These are phyloP conservation scores for Cisticola juncidis DNA, from an alignment of 2,113 vertebrate genomes.

Conservation along the genomic window DNA sequence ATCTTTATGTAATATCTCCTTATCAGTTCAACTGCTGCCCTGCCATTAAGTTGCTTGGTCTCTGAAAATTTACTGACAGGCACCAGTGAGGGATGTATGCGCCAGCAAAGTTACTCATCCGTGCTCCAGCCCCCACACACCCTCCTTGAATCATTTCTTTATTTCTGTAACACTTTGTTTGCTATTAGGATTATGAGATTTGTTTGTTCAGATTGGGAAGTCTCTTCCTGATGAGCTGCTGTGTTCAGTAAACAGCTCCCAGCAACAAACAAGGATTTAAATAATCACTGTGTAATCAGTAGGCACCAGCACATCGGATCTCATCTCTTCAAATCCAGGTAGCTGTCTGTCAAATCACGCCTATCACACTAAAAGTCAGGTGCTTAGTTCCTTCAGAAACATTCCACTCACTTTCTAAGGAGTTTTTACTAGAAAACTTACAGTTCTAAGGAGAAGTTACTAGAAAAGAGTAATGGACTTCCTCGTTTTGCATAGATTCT, in stretches of 20 bases:
- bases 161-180: conserved; percentile 61
- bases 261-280: conserved; percentile 71
- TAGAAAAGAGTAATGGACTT: not conserved
- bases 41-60: not conserved
- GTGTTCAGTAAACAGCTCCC: conserved; percentile 58
- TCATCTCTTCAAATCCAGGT: conserved; percentile 51
- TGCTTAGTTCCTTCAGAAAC: not conserved
- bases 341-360: conserved; percentile 25
- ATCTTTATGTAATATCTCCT: conserved; percentile 12
- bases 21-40: conserved; percentile 22
- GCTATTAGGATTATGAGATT: conserved; percentile 53
- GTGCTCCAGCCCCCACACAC: not conserved
- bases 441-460: not conserved
- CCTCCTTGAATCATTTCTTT: conserved; percentile 25
- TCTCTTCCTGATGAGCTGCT: conserved; percentile 58
- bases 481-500: not conserved
- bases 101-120: not conserved
- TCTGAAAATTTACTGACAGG: not conserved
- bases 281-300: conserved; percentile 74
- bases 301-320: conserved; percentile 30
- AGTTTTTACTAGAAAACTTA: not conserved
- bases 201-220: conserved; percentile 67
- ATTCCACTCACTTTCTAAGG: not conserved
- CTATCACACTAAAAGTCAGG: not conserved
- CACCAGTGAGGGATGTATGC: not conserved